Conservation (phyloP, 2,113 vertebrate species). For the Aythya baeri region DNA sequence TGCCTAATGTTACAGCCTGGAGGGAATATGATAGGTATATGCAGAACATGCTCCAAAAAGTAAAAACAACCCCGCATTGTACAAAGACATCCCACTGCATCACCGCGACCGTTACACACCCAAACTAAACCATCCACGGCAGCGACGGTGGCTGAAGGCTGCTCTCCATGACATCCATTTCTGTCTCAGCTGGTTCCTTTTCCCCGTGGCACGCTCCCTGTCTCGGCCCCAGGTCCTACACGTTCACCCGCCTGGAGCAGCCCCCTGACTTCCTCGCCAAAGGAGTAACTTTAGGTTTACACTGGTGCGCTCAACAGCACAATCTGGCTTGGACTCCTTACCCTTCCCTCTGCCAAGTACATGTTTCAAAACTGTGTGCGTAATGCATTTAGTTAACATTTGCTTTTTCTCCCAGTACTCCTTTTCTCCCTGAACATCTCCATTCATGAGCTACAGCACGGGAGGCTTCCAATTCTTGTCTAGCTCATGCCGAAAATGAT, state of each 20-base stretch:
- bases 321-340: constrained; percentile 32
- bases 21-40: constrained; percentile 74
- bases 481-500: constrained; percentile 9
- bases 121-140: background rate
- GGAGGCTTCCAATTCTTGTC: constrained; percentile 34
- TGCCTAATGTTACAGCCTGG: constrained; percentile 62
- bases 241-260: background rate
- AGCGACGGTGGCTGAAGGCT: background rate
- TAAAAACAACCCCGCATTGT: constrained; percentile 42
- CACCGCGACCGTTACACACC: constrained; percentile 22
- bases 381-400: constrained; percentile 63
- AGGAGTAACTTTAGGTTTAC: constrained; percentile 49
- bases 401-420: constrained; percentile 53
- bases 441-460: constrained; percentile 33
- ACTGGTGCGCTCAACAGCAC: constrained; percentile 50
- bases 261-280: background rate
- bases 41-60: constrained; percentile 67
- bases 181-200: background rate
- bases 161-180: background rate
- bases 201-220: background rate
- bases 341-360: constrained; percentile 47
- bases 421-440: constrained; percentile 46
- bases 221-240: background rate
- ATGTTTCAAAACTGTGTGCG: constrained; percentile 36
- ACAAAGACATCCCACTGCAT: constrained; percentile 60